Conservation (phyloP, 1,140 invertebrate species). For the Halictus rubicundus region DNA sequence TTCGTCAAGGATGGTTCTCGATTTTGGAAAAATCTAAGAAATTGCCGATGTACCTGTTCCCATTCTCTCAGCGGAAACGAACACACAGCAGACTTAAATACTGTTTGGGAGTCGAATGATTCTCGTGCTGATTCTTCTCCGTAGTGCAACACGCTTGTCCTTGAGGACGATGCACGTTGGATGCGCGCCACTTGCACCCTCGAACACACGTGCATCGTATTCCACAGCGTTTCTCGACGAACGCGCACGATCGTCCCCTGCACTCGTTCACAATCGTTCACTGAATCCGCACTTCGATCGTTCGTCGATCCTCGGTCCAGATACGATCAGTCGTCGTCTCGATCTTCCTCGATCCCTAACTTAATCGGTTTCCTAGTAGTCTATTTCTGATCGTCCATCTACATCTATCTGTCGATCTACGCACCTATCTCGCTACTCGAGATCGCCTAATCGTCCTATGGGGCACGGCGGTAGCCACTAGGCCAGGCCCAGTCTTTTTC, state of each 20-base stretch:
- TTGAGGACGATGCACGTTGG: background rate
- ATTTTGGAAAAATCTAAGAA: too few species aligned
- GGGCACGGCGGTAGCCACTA: too few species aligned
- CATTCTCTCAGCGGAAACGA: too few species aligned
- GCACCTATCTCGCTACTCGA: conserved; percentile 1
- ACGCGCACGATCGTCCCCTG: too few species aligned
- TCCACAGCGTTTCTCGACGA: too few species aligned
- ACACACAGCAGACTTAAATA: too few species aligned
- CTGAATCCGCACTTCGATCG: background rate
- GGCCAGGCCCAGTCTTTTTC: too few species aligned
- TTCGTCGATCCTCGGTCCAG: too few species aligned
- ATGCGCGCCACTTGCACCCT: background rate
- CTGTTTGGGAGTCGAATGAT: too few species aligned
- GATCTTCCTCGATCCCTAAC: background rate
- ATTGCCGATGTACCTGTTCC: too few species aligned
- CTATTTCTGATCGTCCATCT: conserved; percentile 13
- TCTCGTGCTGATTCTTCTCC: background rate
- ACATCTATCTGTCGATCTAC: conserved; percentile 26
- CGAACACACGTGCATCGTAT: background rate
- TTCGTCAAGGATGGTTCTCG: too few species aligned
- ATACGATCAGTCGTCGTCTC: too few species aligned
- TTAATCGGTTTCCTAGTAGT: conserved; percentile 4
- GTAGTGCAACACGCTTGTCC: background rate
- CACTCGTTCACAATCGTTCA: background rate
- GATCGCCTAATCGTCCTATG: background rate